Evolutionary conservation across 1,140 invertebrate species (phyloP), one percentile per base, ranked within the genome.

Genomic region (Potamilus streckersoni): DNA sequence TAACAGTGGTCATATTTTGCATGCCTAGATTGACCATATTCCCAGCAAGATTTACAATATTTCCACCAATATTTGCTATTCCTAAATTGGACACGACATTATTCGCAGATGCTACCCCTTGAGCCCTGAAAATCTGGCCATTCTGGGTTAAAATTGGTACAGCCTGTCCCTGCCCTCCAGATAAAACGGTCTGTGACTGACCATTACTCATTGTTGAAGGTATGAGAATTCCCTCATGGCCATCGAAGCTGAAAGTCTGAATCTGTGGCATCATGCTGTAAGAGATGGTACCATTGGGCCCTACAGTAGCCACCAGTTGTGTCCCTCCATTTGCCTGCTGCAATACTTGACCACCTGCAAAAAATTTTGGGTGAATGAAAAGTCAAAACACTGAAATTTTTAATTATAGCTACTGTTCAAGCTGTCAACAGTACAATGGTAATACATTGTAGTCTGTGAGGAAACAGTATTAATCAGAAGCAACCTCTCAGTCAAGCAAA

Each of bases 241-340:
- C 38, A 49, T 77, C 75, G 15, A 77, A 17, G 27, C 38, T 73
- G 63, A 77, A 49, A 2, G 63, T 77, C 55, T 77, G 75, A 23
- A 71, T 67, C 65, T 77, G 75, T 55, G 75, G 75, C 5, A 77
- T 60, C n/a, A 71, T 71, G 57, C 73, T 72, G 58, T 77, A 77
- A 8, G 75, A 72, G 12, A 77, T 69, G 8, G 56, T 55, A 58
- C 75, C 75, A 66, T 77, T 77, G 31, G 75, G 75, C 12, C 75
- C 75, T 27, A 38, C 60, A 70, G 72, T 70, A 15, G 75, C 75
- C 19, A 77, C 75, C 55, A 77, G 68, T 38, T 77, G 75, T 15
- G 68, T 59, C 11, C 68, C 66, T 68, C 75, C 75, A 19, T 72
- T 65, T 8, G 75, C 73, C 31, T 74, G 75, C 49, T 77, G 75